Evolutionary conservation across 1,140 invertebrate species (phyloP), one percentile per base, ranked within the genome.

Genomic region (Olivierus martensii): DNA sequence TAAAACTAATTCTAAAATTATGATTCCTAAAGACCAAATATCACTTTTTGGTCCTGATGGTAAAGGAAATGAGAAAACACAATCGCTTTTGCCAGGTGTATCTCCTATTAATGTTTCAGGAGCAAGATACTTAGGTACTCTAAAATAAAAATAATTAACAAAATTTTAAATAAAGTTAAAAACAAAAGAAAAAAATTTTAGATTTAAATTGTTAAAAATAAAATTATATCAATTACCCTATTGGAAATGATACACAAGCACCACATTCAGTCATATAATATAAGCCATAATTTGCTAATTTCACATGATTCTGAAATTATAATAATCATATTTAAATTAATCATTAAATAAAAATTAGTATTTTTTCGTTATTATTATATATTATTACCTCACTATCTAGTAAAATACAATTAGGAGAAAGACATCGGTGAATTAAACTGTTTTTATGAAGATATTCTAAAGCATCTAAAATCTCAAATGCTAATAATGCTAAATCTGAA

Each of bases 201-300:
- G n/a, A 44, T 22, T 35, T 14, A 22, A 3, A 46, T 56, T 50
- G 39, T 45, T 45, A 36, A 42, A 53, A 51, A 22, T 36, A 35
- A 46, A 46, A 36, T 43, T 42, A 15, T 12, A 48, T 21, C 17
- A 73, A 73, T 72, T 75, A 89, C 81, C 88, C 87, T 62, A 95
- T 81, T 47, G 91, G 91, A 77, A 96, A 96, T 12, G 83, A 79
- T 7, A 96, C 87, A 68, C 84, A 79, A 60, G 77, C 77, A 44
- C 87, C 88, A 65, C 72, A 71, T 62, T 83, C 80, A 18, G 90
- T 94, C 81, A 95, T 92, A 64, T 87, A 81, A 72, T 84, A 90
- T 48, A 94, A 68, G 10, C 91, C 93, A 76, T 87, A 95, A 69
- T 93, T 91, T 61, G 87, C 88, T 28, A 97, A 64, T 66, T 94